Conservation (phyloP, 2,888 invertebrate genomes). For the Desoria tigrina region DNA sequence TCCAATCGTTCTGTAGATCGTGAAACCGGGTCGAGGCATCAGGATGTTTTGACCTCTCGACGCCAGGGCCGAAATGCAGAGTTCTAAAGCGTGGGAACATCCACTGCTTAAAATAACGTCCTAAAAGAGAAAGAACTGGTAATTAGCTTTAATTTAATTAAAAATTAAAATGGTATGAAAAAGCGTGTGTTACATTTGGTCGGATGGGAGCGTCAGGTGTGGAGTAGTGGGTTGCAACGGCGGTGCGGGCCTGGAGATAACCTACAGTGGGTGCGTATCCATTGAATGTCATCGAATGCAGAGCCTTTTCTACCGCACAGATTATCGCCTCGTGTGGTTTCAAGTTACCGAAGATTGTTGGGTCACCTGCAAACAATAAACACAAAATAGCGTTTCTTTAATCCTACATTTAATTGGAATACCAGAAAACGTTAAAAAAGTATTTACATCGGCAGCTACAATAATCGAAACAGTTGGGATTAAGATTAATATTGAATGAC, state of each 20-base stretch:
- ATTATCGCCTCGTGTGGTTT: slow-evolving; percentile 77
- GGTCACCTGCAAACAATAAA: slow-evolving; percentile 71
- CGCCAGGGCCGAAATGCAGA: slow-evolving; percentile 85
- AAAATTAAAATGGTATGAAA: too few species aligned
- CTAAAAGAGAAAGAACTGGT: slow-evolving; percentile 57
- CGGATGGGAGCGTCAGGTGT: slow-evolving; percentile 55
- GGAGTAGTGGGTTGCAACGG: slow-evolving; percentile 83
- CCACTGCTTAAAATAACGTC: slow-evolving; percentile 94
- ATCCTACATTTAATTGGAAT: background rate
- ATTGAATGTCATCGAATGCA: slow-evolving; percentile 72
- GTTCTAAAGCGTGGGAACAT: slow-evolving; percentile 91
- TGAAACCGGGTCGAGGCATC: slow-evolving; percentile 84
- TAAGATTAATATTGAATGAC: too few species aligned
- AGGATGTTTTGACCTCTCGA: slow-evolving; percentile 84
- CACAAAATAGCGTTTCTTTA: background rate
- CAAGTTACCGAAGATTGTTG: slow-evolving; percentile 91
- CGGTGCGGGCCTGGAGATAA: slow-evolving; percentile 72
- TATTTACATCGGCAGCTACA: too few species aligned
- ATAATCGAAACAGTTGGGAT: too few species aligned
- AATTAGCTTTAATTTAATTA: too few species aligned
- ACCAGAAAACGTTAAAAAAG: too few species aligned
- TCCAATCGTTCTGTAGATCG: slow-evolving; percentile 80
- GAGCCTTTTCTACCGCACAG: slow-evolving; percentile 73
- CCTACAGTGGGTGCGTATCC: slow-evolving; percentile 76
- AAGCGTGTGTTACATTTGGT: slow-evolving; percentile 61